These are phyloP conservation scores for Panthera tigris DNA, from an alignment of 2,113 vertebrate species.

Conservation along the genomic window DNA sequence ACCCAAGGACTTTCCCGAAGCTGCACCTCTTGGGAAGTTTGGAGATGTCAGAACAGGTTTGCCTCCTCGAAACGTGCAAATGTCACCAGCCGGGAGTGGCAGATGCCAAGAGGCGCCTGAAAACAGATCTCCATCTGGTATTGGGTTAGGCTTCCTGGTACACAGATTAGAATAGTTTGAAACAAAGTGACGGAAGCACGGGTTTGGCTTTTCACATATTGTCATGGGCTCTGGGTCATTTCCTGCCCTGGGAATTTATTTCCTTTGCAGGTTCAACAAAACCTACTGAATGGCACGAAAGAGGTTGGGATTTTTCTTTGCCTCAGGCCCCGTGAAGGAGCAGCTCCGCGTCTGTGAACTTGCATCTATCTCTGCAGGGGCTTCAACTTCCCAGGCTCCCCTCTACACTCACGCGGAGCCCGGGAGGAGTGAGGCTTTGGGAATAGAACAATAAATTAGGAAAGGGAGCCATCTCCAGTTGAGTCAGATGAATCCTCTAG, in stretches of 20 bases:
- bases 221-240: slow-evolving; percentile 68
- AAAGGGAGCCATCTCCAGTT: slow-evolving; percentile 58
- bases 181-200: slow-evolving; percentile 73
- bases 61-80: slow-evolving; percentile 66
- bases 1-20: slow-evolving; percentile 55
- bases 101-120: slow-evolving; percentile 63
- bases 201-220: slow-evolving; percentile 62
- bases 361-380: background rate
- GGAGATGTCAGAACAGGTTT: slow-evolving; percentile 60
- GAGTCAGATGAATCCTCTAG: slow-evolving; percentile 52
- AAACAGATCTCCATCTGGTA: slow-evolving; percentile 75
- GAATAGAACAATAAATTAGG: slow-evolving; percentile 52
- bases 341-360: background rate
- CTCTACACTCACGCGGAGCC: background rate
- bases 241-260: slow-evolving; percentile 74
- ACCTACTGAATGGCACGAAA: slow-evolving; percentile 31
- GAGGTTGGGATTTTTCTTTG: background rate
- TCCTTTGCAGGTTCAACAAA: slow-evolving; percentile 67
- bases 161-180: slow-evolving; percentile 62
- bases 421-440: background rate
- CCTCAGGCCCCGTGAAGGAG: background rate
- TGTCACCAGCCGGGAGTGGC: slow-evolving; percentile 74
- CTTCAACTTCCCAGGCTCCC: background rate
- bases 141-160: slow-evolving; percentile 75
- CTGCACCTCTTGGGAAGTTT: slow-evolving; percentile 54